Percentiles rank a stretch among this genome's conserved stretches.
These are phyloP conservation scores for Rhincodon typus DNA, from an alignment of 2,797 vertebrate genomes.

Conservation along the genomic window DNA sequence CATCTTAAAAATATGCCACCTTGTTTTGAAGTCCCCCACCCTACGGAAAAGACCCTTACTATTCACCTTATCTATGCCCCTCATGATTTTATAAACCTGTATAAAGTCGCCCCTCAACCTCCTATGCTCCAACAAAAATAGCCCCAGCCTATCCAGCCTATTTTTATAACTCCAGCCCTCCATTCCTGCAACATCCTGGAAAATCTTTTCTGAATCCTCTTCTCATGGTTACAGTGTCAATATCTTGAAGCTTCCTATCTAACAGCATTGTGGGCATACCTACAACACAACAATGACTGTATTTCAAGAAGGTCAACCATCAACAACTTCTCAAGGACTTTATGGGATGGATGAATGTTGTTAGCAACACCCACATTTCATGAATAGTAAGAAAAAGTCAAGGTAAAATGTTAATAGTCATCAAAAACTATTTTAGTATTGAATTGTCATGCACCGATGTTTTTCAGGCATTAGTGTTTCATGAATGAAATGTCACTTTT, in stretches of 20 bases:
- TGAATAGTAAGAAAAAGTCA: background rate
- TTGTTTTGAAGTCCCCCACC: too few relatives aligned
- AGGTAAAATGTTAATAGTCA: background rate
- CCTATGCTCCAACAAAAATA: too few relatives aligned
- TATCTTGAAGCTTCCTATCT: background rate
- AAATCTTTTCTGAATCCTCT: too few relatives aligned
- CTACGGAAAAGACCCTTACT: too few relatives aligned
- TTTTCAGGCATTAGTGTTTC: background rate
- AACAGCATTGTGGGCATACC: background rate
- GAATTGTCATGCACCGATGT: background rate
- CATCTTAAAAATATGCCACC: too few relatives aligned
- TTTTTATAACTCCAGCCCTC: too few relatives aligned
- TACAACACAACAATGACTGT: background rate
- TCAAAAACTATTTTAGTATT: background rate
- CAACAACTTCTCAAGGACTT: background rate
- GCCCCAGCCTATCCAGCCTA: too few relatives aligned
- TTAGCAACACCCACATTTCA: background rate
- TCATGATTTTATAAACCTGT: too few relatives aligned
- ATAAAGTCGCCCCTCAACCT: too few relatives aligned
- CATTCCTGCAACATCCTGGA: too few relatives aligned
- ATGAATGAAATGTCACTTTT: background rate
- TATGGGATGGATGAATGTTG: background rate
- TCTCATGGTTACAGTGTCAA: background rate
- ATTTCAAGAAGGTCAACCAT: background rate
- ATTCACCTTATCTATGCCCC: too few relatives aligned